phyloP scores from a whole-genome alignment of 2,888 invertebrate genomes.

The Spatulosminthurus flaviceps region DNA sequence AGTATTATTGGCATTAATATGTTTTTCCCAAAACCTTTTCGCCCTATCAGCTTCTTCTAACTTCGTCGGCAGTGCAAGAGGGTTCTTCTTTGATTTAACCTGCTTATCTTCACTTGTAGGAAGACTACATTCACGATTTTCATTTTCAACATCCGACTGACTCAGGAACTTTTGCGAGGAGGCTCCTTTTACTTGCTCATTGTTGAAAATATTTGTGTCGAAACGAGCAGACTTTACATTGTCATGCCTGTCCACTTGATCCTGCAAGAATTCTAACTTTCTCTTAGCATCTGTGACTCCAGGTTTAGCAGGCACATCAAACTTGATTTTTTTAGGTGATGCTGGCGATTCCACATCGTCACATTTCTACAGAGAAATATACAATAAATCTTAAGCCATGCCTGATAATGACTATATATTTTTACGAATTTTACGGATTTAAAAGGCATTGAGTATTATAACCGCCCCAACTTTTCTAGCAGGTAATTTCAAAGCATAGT shows the following conservation, averaged over 20 bases:
- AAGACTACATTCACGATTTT: constrained; percentile 17
- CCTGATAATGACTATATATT: too few relatives aligned
- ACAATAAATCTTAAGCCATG: not conserved
- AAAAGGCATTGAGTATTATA: too few relatives aligned
- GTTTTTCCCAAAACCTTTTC: constrained; percentile 71
- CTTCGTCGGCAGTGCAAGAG: not conserved
- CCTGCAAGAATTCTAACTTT: constrained; percentile 21
- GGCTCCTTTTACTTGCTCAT: not conserved
- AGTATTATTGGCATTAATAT: constrained; percentile 71
- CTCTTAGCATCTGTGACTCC: constrained; percentile 27
- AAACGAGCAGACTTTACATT: constrained; percentile 1
- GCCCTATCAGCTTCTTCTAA: constrained; percentile 66
- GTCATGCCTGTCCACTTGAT: not conserved
- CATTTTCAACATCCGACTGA: not conserved
- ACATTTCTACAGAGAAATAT: constrained; percentile 23
- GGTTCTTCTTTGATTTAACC: not conserved
- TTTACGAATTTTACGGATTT: too few relatives aligned
- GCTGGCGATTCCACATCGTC: constrained; percentile 36
- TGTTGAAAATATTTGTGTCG: not conserved
- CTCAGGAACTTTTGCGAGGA: not conserved
- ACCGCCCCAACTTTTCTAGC: not conserved
- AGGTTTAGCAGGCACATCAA: constrained; percentile 6
- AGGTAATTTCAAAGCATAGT: constrained; percentile 15
- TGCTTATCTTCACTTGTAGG: not conserved
- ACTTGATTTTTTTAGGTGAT: constrained; percentile 29